phyloP scores from a whole-genome alignment of 1,140 invertebrate genomes.

The Ptiloglossa arizonensis region DNA sequence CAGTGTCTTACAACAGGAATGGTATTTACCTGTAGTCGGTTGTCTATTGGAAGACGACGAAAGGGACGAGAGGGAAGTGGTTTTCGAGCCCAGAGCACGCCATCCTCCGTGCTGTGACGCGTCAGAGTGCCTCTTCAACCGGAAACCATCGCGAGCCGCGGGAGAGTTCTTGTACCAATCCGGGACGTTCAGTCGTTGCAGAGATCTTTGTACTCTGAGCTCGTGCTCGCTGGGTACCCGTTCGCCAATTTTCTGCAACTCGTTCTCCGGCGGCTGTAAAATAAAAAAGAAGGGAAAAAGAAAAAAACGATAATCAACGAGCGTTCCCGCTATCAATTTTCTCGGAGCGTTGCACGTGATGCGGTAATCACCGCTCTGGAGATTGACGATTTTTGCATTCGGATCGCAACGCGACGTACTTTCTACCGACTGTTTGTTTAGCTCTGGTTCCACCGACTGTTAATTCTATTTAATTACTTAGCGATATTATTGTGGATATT shows the following conservation, averaged over 20 bases:
- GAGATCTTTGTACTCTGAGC: slow-evolving; percentile 93
- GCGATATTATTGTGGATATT: no score
- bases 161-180: slow-evolving; percentile 96
- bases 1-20: not conserved
- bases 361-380: no score
- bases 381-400: no score
- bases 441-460: no score
- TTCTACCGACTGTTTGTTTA: no score
- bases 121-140: slow-evolving; percentile 86
- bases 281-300: no score
- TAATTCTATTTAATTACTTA: no score
- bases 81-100: slow-evolving; percentile 89
- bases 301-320: no score
- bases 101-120: slow-evolving; percentile 85
- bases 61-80: slow-evolving; percentile 88
- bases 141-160: slow-evolving; percentile 86
- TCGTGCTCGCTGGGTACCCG: slow-evolving; percentile 94
- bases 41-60: slow-evolving; percentile 81
- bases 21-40: slow-evolving; percentile 74
- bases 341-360: no score
- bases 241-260: slow-evolving; percentile 91
- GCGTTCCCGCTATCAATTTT: no score
- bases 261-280: slow-evolving; percentile 94
- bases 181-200: slow-evolving; percentile 95
- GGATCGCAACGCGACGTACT: no score